phyloP scores from a whole-genome alignment of 1,140 invertebrate genomes.

The Andrena cerasifolii region DNA sequence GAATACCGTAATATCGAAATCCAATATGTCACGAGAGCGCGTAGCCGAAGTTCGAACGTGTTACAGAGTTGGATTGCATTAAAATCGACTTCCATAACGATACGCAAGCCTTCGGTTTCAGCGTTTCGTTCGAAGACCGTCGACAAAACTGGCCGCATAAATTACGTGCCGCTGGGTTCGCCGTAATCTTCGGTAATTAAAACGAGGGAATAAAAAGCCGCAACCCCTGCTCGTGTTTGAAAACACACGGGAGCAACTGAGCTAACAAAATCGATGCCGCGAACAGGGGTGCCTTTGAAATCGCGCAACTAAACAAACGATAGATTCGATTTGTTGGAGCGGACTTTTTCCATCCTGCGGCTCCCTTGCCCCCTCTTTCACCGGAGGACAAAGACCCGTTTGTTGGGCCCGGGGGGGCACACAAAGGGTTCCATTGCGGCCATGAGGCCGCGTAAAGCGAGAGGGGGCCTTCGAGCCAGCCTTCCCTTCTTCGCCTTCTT shows the following conservation, averaged over 20 bases:
- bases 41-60: background rate
- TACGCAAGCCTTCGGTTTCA: too few species aligned
- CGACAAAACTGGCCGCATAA: too few species aligned
- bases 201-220: background rate
- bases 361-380: constrained; percentile 42
- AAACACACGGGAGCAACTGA: constrained; percentile 17
- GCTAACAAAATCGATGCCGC: constrained; percentile 18
- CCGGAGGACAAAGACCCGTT: constrained; percentile 68
- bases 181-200: background rate
- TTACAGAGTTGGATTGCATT: background rate
- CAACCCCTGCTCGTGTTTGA: background rate
- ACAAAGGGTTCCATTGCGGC: constrained; percentile 69
- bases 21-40: background rate
- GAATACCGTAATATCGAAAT: background rate
- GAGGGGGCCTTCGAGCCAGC: constrained; percentile 21
- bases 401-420: constrained; percentile 65
- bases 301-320: constrained; percentile 72
- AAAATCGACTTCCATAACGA: background rate
- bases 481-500: constrained; percentile 29
- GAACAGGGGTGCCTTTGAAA: constrained; percentile 48
- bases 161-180: background rate
- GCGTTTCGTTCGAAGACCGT: background rate
- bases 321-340: constrained; percentile 70
- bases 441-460: constrained; percentile 50
- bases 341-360: constrained; percentile 64